These are phyloP conservation scores for Zaprionus ghesquierei DNA, from an alignment of 1,140 invertebrate species.

Conservation along the genomic window DNA sequence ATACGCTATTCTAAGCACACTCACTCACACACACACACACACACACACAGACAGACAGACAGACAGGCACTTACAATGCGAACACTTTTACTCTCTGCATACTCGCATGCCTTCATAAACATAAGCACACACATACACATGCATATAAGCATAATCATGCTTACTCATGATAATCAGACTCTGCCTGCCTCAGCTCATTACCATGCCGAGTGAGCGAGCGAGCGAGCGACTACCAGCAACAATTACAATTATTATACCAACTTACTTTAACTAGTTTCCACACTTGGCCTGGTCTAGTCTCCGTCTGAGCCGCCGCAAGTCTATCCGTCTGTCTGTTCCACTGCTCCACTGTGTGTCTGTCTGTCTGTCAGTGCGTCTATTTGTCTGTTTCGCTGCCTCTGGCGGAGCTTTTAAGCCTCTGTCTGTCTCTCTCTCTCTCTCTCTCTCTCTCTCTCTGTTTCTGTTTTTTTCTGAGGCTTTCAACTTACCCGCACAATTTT, in stretches of 20 bases:
- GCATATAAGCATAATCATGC: constrained; percentile 72
- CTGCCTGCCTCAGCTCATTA: constrained; percentile 65
- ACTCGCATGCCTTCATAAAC: constrained; percentile 30
- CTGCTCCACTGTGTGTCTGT: no score
- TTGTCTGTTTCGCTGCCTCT: constrained; percentile 21
- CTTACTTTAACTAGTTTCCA: constrained; percentile 74
- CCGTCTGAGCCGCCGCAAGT: constrained; percentile 4
- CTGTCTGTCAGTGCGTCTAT: background rate
- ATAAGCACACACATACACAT: constrained; percentile 12
- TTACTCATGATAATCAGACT: constrained; percentile 77
- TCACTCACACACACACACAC: constrained; percentile 20
- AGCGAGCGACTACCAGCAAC: constrained; percentile 45
- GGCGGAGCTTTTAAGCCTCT: constrained; percentile 21
- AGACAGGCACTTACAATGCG: constrained; percentile 49
- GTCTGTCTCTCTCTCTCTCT: background rate
- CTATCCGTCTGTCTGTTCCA: background rate
- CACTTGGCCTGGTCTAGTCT: constrained; percentile 78
- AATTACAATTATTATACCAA: constrained; percentile 77
- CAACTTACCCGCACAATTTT: constrained; percentile 73
- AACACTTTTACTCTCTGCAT: constrained; percentile 72
- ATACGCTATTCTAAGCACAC: constrained; percentile 58
- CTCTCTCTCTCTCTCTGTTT: background rate
- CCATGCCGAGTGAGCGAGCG: constrained; percentile 46
- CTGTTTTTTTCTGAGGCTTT: constrained; percentile 19
- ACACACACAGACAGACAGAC: background rate